phyloP scores from a whole-genome alignment of 2,113 vertebrate species.

The Oncorhynchus nerka region DNA sequence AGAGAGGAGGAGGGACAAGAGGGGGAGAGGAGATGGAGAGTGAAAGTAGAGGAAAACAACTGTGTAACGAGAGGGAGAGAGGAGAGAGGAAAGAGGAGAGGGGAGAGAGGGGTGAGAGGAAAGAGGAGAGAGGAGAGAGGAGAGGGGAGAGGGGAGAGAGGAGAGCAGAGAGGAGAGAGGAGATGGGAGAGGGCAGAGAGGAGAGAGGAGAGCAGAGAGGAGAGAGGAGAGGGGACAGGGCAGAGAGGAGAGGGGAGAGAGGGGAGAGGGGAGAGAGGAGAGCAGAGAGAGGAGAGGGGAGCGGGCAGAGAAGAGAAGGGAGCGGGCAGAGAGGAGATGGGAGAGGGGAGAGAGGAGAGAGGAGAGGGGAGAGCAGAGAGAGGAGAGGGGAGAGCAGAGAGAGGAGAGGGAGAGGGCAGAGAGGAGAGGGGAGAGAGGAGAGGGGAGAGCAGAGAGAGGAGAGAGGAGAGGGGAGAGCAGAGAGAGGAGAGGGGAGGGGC shows the following conservation, averaged over 20 bases:
- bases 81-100: no score
- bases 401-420: not conserved
- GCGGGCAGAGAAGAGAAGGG: not conserved
- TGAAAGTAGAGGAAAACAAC: not conserved
- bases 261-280: not conserved
- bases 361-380: no score
- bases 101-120: no score
- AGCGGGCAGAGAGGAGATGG: not conserved
- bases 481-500: no score
- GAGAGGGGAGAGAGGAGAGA: not conserved
- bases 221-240: not conserved
- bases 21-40: not conserved
- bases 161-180: not conserved
- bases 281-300: not conserved
- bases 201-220: not conserved
- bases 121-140: no score
- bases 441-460: no score
- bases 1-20: not conserved
- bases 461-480: not conserved
- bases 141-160: constrained; percentile 1
- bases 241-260: no score
- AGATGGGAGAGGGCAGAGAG: not conserved
- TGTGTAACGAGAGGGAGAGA: no score
- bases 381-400: no score
- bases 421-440: no score